A percentile compares a stretch with the other conserved stretches of the same genome.
Evolutionary conservation across 2,797 vertebrate genomes (phyloP).

Genomic region (Parotocinclus haroldoi): DNA sequence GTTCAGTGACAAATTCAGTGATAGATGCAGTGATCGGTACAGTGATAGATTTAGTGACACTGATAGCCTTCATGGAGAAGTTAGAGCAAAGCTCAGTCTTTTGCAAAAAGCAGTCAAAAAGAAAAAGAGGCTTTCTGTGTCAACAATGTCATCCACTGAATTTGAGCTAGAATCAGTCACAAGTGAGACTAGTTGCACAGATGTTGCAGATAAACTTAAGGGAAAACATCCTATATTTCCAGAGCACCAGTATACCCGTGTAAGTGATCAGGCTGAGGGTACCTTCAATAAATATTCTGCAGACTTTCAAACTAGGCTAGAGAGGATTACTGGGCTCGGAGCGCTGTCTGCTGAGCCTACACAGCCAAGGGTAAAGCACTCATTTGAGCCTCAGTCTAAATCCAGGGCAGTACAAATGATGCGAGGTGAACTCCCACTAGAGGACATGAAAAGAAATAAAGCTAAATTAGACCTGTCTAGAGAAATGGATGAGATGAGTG

Average conservation of each 20-base stretch:
- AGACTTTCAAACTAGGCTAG: conserved; percentile 55
- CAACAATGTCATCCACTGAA: conserved; percentile 78
- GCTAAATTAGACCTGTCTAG: conserved; percentile 23
- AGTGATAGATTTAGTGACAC: conserved; percentile 75
- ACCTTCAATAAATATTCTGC: conserved; percentile 38
- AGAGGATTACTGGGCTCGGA: conserved; percentile 52
- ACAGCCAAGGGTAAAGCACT: conserved; percentile 58
- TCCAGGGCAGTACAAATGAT: conserved; percentile 65
- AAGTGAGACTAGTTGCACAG: conserved; percentile 71
- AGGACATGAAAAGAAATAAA: conserved; percentile 17
- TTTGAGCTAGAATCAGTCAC: conserved; percentile 71
- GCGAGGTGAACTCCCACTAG: conserved; percentile 62
- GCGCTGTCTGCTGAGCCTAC: conserved; percentile 37
- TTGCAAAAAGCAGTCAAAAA: conserved; percentile 82
- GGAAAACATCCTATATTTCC: conserved; percentile 62
- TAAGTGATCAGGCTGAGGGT: conserved; percentile 57
- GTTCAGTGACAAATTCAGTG: conserved; percentile 75
- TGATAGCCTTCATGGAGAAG: conserved; percentile 86
- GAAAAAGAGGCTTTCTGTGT: conserved; percentile 79
- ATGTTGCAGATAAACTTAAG: conserved; percentile 65
- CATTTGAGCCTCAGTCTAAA: conserved; percentile 70
- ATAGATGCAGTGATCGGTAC: conserved; percentile 74
- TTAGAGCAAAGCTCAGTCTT: conserved; percentile 82
- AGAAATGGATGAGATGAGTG: conserved; percentile 29
- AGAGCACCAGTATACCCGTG: conserved; percentile 58